These are phyloP conservation scores for Aptenodytes patagonicus DNA, from an alignment of 2,113 vertebrate genomes.

Conservation along the genomic window DNA sequence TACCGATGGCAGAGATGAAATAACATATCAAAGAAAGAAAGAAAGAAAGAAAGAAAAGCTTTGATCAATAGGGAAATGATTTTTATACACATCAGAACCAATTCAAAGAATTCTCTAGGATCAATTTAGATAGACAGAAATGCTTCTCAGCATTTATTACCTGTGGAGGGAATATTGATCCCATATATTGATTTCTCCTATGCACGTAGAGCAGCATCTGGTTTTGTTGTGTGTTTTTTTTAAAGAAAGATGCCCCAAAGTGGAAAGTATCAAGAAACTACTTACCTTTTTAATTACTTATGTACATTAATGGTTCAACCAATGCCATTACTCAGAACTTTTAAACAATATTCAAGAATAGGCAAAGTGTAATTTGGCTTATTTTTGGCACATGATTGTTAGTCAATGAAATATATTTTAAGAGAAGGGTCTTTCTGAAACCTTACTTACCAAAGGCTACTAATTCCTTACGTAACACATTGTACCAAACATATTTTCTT, in stretches of 20 bases:
- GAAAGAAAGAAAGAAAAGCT: slow-evolving; percentile 49
- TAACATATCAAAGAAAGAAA: slow-evolving; percentile 63
- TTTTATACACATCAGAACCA: slow-evolving; percentile 82
- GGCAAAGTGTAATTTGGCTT: slow-evolving; percentile 50
- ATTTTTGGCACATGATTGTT: slow-evolving; percentile 7
- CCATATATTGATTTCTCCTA: slow-evolving; percentile 73
- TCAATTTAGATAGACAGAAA: slow-evolving; percentile 83
- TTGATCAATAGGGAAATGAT: slow-evolving; percentile 80
- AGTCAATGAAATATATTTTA: neutral
- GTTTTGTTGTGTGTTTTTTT: neutral
- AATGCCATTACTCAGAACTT: slow-evolving; percentile 54
- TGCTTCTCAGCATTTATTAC: slow-evolving; percentile 83
- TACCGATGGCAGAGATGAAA: slow-evolving; percentile 52
- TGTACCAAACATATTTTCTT: neutral
- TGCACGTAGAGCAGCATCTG: slow-evolving; percentile 61
- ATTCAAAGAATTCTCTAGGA: slow-evolving; percentile 78
- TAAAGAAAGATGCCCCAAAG: slow-evolving; percentile 64
- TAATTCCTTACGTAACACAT: neutral
- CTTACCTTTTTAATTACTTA: neutral
- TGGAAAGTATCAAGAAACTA: slow-evolving; percentile 66
- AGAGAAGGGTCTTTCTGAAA: neutral
- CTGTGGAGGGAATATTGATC: slow-evolving; percentile 79
- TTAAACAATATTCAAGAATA: slow-evolving; percentile 37
- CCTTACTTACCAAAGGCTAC: neutral
- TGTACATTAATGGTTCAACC: slow-evolving; percentile 44